Conservation (phyloP, 1,140 invertebrate genomes). For the Apolygus lucorum region DNA sequence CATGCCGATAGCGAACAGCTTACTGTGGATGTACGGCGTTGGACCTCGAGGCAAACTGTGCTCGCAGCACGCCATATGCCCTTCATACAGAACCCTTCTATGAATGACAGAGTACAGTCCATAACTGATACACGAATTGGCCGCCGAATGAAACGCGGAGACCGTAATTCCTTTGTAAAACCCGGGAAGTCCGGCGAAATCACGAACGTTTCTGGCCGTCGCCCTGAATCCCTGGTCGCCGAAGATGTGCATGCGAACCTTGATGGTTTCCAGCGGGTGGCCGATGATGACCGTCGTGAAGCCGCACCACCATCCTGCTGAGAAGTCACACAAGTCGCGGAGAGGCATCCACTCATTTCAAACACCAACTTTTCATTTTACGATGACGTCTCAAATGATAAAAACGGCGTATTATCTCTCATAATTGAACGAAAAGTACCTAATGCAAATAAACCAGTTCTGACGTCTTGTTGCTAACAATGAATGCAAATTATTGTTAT, state of each 20-base stretch:
- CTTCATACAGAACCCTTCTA: not conserved
- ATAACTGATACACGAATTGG: not conserved
- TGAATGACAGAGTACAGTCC: not conserved
- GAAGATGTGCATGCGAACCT: constrained; percentile 6
- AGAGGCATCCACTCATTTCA: not conserved
- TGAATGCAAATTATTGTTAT: no score
- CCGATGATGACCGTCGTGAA: not conserved
- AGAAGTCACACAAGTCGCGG: not conserved
- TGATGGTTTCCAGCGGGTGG: not conserved
- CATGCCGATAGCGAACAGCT: not conserved
- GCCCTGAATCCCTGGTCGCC: not conserved
- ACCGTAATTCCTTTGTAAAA: not conserved
- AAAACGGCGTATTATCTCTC: no score
- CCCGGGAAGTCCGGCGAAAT: not conserved
- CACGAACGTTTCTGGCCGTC: not conserved
- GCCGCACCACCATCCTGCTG: not conserved
- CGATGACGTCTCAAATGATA: no score
- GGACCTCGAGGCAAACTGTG: not conserved
- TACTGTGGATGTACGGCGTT: not conserved
- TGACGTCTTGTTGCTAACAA: no score
- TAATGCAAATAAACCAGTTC: no score
- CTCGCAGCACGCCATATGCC: not conserved
- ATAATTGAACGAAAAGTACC: no score
- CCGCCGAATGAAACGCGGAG: not conserved
- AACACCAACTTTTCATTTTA: no score